phyloP scores from a whole-genome alignment of 2,797 vertebrate species.

The Smutsia gigantea region DNA sequence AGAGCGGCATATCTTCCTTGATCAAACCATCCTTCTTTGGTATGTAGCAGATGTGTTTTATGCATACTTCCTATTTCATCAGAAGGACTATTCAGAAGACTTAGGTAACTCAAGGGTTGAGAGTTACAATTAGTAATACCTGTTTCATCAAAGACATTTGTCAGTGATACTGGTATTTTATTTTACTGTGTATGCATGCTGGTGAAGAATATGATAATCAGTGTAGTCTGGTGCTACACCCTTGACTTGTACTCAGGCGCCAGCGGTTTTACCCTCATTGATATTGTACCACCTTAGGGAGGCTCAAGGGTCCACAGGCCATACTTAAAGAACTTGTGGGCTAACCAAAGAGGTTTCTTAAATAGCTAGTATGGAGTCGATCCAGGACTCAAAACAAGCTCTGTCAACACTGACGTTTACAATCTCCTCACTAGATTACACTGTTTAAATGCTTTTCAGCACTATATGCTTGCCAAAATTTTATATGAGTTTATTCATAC shows the following conservation, averaged over 20 bases:
- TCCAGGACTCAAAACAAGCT: neutral
- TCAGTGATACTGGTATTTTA: neutral
- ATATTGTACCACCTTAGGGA: neutral
- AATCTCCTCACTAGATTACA: neutral
- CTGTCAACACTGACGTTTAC: neutral
- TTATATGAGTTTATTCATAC: neutral
- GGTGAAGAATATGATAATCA: neutral
- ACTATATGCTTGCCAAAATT: neutral
- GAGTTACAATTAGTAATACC: neutral
- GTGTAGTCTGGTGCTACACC: neutral
- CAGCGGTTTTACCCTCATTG: neutral
- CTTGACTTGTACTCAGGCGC: neutral
- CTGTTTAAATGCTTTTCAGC: neutral
- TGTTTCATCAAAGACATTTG: neutral
- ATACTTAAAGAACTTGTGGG: neutral
- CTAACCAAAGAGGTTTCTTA: neutral
- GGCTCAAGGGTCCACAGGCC: neutral
- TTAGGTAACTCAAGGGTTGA: neutral
- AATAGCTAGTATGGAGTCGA: neutral
- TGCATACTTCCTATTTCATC: neutral
- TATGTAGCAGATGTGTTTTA: neutral
- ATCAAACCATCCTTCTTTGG: neutral
- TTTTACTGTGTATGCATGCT: neutral
- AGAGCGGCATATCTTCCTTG: neutral
- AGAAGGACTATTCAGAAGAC: neutral